Evolutionary conservation across 2,797 vertebrate species (phyloP), one percentile per base, ranked within the genome.

Genomic region (Psittacula echo): DNA sequence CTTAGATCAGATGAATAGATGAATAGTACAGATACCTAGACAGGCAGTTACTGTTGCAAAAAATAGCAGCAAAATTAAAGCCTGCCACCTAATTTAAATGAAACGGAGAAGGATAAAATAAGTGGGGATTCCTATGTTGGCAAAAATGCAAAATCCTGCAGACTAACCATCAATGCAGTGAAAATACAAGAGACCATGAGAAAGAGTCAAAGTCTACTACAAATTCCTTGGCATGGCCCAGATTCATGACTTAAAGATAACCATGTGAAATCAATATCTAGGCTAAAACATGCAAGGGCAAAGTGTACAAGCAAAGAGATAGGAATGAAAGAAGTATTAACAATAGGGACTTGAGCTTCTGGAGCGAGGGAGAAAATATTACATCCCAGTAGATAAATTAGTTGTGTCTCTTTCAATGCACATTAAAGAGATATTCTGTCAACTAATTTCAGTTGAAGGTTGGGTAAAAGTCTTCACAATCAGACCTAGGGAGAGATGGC

Each of bases 221-320:
- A 61, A 56, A 88, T 85, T 76, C 71, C 51, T 61, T 44, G 76
- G 42, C 45, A 67, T 48, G 58, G 78, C 62, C 61, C 66, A 90
- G 79, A 85, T 78, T 81, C 9, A 42, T 48, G 44, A 70, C 70
- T 93, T 93, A 81, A 17, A 89, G 73, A 87, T 89, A 88, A 6
- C 51, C 54, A 47, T 3, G 58, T 89, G 78, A 93, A 96, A 96
- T 89, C 79, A 81, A 4, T 88, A 92, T 34, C 61, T 58, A 90
- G 42, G 83, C 58, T 81, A 77, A 92, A 92, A 75, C 11, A 65
- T 13, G 23, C 10, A 65, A 87, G 72, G 84, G 58, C 42, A 58
- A 90, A 96, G 48, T 26, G 42, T 78, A 64, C 42, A 66, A 67
- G 41, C 4, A 5, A 87, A 85, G 61, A 85, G 42, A 70, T 54